Evolutionary conservation across 2,797 vertebrate species (phyloP).

Genomic region (Characodon lateralis): DNA sequence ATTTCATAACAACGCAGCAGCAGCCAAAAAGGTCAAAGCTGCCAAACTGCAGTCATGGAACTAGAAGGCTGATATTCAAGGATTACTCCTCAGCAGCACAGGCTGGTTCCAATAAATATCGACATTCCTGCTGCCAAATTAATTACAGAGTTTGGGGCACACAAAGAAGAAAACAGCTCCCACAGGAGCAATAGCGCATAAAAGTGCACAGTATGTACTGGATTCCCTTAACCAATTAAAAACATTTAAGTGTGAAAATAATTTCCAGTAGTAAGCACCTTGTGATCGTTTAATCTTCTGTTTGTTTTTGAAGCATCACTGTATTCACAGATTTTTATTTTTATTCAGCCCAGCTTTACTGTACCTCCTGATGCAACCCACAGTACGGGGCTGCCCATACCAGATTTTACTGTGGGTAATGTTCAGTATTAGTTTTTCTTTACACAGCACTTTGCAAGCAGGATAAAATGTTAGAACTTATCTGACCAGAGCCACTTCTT

Average conservation of each 20-base stretch:
- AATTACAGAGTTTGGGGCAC: constrained; percentile 42
- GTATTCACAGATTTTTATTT: not conserved
- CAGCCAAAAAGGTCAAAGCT: constrained; percentile 16
- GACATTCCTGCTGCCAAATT: constrained; percentile 58
- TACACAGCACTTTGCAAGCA: not conserved
- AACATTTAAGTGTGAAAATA: not conserved
- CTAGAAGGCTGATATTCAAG: constrained; percentile 36
- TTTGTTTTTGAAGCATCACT: not conserved
- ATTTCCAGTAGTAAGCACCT: not conserved
- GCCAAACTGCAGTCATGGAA: constrained; percentile 4
- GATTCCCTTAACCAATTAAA: not conserved
- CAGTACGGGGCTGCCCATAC: too few species aligned
- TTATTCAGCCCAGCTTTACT: too few species aligned
- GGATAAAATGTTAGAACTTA: too few species aligned
- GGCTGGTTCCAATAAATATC: constrained; percentile 58
- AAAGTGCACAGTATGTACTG: constrained; percentile 7
- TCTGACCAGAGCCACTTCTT: not conserved
- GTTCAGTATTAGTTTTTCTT: not conserved
- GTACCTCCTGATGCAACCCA: too few species aligned
- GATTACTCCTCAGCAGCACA: constrained; percentile 44
- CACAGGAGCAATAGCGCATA: constrained; percentile 33
- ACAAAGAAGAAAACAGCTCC: constrained; percentile 38
- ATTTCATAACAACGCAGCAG: constrained; percentile 14
- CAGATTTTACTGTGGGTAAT: too few species aligned
- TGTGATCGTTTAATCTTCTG: not conserved